phyloP scores from a whole-genome alignment of 2,888 invertebrate genomes.

The Oxytorus armatus region DNA sequence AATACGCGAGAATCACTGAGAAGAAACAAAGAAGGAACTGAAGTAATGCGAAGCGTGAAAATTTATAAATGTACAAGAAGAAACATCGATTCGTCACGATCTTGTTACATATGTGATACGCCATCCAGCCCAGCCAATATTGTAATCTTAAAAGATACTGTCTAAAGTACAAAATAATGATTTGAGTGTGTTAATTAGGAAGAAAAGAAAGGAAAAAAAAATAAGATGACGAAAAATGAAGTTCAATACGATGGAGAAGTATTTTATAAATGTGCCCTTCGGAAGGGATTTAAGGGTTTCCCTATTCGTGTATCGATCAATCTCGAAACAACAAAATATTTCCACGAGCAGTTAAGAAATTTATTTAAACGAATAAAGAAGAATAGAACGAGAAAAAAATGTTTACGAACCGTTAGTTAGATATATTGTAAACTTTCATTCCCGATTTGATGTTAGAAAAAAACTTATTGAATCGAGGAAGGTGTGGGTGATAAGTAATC shows the following conservation, averaged over 20 bases:
- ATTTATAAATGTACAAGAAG: constrained; percentile 23
- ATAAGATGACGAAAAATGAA: constrained; percentile 14
- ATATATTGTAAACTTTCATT: constrained; percentile 54
- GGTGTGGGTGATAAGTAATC: not conserved
- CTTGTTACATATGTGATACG: constrained; percentile 61
- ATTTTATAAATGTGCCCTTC: constrained; percentile 58
- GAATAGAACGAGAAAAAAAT: constrained; percentile 38
- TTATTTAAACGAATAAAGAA: constrained; percentile 23
- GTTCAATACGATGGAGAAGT: constrained; percentile 52
- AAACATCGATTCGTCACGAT: constrained; percentile 53
- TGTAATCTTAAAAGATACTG: constrained; percentile 66
- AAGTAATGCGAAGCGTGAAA: constrained; percentile 13
- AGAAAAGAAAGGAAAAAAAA: constrained; percentile 24
- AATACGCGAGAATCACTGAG: not conserved
- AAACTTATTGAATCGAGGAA: constrained; percentile 2
- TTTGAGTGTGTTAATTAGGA: constrained; percentile 66
- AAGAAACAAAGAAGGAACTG: not conserved
- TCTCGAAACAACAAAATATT: constrained; percentile 38
- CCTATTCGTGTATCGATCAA: constrained; percentile 48
- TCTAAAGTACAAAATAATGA: constrained; percentile 71
- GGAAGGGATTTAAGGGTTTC: constrained; percentile 42
- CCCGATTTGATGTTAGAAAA: constrained; percentile 20
- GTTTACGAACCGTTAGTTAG: constrained; percentile 62
- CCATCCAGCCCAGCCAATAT: constrained; percentile 60
- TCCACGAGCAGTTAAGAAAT: constrained; percentile 24